Percentiles rank a stretch among this genome's conserved stretches.
These are phyloP conservation scores for Epizoanthus scotinus DNA, from an alignment of 92 coral and sea anemone genomes.

Conservation along the genomic window DNA sequence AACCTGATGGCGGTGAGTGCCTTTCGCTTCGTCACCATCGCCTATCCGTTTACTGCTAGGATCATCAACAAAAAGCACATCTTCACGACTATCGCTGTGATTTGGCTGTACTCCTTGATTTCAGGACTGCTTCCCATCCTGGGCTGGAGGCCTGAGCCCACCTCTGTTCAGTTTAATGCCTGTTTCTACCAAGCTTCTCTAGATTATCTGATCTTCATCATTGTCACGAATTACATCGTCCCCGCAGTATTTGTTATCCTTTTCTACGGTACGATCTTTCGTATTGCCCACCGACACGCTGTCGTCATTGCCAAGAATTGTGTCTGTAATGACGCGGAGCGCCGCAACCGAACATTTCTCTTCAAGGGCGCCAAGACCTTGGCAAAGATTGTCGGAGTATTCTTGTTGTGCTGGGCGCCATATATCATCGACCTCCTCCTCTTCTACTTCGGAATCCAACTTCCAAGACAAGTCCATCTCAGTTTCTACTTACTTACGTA, in stretches of 20 bases:
- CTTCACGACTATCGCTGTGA: conserved; percentile 25
- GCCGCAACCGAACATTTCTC: conserved; percentile 53
- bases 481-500: conserved; percentile 60
- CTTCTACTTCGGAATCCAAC: conserved; percentile 10
- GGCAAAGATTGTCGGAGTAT: conserved; percentile 75
- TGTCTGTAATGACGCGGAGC: conserved; percentile 52
- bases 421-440: conserved; percentile 55
- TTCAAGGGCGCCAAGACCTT: conserved; percentile 78
- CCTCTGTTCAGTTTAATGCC: not conserved
- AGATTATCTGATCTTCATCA: conserved; percentile 62
- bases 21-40: conserved; percentile 78
- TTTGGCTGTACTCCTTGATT: conserved; percentile 71
- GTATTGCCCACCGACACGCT: conserved; percentile 79
- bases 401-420: conserved; percentile 79
- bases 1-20: conserved; percentile 73
- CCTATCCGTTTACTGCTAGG: conserved; percentile 68
- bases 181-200: conserved; percentile 44
- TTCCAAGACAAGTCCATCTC: conserved; percentile 45
- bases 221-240: conserved; percentile 62
- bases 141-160: conserved; percentile 70
- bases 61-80: conserved; percentile 55
- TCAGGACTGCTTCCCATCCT: conserved; percentile 64
- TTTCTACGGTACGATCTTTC: conserved; percentile 67
- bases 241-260: conserved; percentile 69
- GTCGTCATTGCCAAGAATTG: conserved; percentile 62